Percentiles rank a stretch among this genome's conserved stretches.
Conservation (phyloP, 2,113 vertebrate species). For the Morone chrysops region DNA sequence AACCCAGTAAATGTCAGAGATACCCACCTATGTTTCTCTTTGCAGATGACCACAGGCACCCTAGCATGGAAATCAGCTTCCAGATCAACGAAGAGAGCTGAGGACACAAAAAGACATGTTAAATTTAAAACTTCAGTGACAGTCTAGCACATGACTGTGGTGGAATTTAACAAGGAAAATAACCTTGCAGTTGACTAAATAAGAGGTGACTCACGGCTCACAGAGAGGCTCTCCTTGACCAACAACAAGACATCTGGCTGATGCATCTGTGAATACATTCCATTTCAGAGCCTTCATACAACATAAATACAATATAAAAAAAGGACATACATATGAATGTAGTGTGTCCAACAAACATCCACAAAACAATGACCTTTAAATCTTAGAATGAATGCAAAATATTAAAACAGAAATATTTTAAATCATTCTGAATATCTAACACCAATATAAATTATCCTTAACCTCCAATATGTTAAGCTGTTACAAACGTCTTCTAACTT, state of each 20-base stretch:
- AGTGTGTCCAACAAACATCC: not conserved
- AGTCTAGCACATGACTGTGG: not conserved
- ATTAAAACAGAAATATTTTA: not conserved
- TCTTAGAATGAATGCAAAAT: not conserved
- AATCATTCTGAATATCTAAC: not conserved
- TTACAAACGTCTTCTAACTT: too few relatives aligned
- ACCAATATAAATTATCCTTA: too few relatives aligned
- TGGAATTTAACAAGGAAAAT: not conserved
- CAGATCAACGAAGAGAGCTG: slow-evolving; percentile 90
- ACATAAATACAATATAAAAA: slow-evolving; percentile 53
- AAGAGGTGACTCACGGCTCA: slow-evolving; percentile 87
- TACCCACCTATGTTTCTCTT: slow-evolving; percentile 91
- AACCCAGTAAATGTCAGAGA: not conserved
- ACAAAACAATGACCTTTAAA: slow-evolving; percentile 4
- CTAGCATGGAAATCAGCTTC: slow-evolving; percentile 95
- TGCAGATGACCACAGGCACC: slow-evolving; percentile 93
- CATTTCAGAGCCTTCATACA: slow-evolving; percentile 71
- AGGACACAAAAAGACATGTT: slow-evolving; percentile 47
- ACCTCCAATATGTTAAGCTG: too few relatives aligned
- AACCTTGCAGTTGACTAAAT: not conserved
- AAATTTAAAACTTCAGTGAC: slow-evolving; percentile 10
- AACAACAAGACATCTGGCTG: slow-evolving; percentile 95
- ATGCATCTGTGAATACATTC: slow-evolving; percentile 90
- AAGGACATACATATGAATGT: slow-evolving; percentile 25
- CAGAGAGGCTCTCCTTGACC: slow-evolving; percentile 91